phyloP scores from a whole-genome alignment of 2,888 invertebrate species.

The Amiota minor region DNA sequence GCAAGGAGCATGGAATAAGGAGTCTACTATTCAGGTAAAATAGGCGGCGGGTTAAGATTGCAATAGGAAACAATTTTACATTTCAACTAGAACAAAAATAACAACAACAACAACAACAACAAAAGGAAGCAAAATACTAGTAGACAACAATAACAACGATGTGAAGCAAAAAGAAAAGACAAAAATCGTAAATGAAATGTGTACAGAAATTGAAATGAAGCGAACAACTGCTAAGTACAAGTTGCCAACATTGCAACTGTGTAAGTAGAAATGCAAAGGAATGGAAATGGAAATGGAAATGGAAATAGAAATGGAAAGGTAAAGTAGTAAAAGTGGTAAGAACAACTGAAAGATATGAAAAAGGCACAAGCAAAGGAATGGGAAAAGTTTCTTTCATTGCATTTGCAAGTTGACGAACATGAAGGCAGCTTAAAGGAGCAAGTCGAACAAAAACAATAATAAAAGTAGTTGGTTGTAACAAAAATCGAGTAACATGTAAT shows the following conservation, averaged over 20 bases:
- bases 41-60: constrained; percentile 8
- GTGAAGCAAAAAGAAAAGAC: constrained; percentile 1
- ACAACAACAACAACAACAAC: no score
- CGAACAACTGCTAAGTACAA: not conserved
- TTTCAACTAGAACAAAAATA: constrained; percentile 22
- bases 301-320: not conserved
- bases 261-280: no score
- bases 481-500: constrained; percentile 22
- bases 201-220: constrained; percentile 23
- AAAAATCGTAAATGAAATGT: constrained; percentile 28
- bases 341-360: not conserved
- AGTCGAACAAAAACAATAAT: constrained; percentile 3
- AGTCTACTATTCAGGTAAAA: not conserved
- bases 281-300: not conserved
- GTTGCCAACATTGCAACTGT: not conserved
- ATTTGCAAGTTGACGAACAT: not conserved
- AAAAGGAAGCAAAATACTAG: no score
- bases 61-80: constrained; percentile 29
- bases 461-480: not conserved
- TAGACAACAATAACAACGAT: no score
- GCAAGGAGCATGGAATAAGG: not conserved
- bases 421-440: no score
- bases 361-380: not conserved
- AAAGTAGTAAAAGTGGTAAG: not conserved
- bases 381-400: not conserved